phyloP scores from a whole-genome alignment of 2,797 vertebrate genomes.

The Phoxinus dragarum region DNA sequence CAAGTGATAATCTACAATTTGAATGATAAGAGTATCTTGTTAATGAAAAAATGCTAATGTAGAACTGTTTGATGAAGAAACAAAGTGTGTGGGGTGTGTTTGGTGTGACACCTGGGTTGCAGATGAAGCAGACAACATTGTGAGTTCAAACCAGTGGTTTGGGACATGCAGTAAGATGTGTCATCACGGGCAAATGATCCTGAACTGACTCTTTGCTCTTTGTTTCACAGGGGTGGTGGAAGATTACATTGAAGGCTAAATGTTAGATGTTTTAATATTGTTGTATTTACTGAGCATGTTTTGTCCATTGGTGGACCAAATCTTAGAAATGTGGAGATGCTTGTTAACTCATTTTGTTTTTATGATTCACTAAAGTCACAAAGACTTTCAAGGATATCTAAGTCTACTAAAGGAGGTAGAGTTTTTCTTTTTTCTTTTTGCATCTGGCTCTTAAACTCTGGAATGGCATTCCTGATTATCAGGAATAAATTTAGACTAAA shows the following conservation, averaged over 20 bases:
- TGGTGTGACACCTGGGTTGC: constrained; percentile 71
- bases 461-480: background rate
- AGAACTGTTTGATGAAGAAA: constrained; percentile 71
- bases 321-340: background rate
- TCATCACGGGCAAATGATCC: constrained; percentile 58
- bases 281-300: constrained; percentile 12
- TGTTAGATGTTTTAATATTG: background rate
- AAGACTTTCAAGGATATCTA: background rate
- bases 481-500: background rate
- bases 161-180: constrained; percentile 40
- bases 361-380: no score
- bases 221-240: constrained; percentile 31
- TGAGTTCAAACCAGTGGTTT: constrained; percentile 58
- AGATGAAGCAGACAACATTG: constrained; percentile 67
- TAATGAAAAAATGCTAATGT: constrained; percentile 82
- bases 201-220: constrained; percentile 54
- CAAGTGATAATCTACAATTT: constrained; percentile 69
- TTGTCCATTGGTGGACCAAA: background rate
- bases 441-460: background rate
- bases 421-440: background rate
- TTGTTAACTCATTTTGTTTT: constrained; percentile 20
- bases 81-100: constrained; percentile 66
- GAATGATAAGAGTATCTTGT: constrained; percentile 76
- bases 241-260: constrained; percentile 5
- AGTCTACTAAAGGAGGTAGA: background rate